Evolutionary conservation across 2,113 vertebrate species (phyloP).

Genomic region (Etia nguti): DNA sequence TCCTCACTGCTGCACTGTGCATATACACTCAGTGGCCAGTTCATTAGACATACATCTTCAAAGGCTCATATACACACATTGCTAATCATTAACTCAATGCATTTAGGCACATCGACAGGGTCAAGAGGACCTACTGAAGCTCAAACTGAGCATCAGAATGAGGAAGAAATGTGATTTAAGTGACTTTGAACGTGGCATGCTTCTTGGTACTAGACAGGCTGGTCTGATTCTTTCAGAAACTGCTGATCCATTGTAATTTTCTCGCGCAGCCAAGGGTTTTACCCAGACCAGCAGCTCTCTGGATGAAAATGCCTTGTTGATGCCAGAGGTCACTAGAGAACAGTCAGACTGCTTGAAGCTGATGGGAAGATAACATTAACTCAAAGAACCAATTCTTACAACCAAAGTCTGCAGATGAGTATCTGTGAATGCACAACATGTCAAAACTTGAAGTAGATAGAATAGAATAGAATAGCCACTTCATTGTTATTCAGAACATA

Average conservation of each 20-base stretch:
- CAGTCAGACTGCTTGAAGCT: neutral
- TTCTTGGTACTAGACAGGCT: neutral
- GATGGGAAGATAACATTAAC: neutral
- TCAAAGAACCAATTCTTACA: neutral
- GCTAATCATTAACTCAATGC: neutral
- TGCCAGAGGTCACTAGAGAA: neutral
- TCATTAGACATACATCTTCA: neutral
- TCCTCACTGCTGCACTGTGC: neutral
- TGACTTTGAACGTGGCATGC: neutral
- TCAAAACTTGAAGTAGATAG: neutral
- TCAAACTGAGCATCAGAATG: neutral
- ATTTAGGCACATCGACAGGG: neutral
- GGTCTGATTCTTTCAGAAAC: neutral
- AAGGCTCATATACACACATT: neutral
- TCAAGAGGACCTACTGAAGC: neutral
- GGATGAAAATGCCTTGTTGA: neutral
- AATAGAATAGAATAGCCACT: neutral
- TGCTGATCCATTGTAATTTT: neutral
- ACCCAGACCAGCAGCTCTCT: neutral
- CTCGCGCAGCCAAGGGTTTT: neutral
- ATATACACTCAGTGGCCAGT: neutral
- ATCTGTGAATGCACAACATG: neutral
- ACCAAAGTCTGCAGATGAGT: neutral
- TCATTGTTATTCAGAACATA: neutral
- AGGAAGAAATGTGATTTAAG: neutral